Evolutionary conservation across 2,797 vertebrate species (phyloP).

Genomic region (Delichon dasypus): DNA sequence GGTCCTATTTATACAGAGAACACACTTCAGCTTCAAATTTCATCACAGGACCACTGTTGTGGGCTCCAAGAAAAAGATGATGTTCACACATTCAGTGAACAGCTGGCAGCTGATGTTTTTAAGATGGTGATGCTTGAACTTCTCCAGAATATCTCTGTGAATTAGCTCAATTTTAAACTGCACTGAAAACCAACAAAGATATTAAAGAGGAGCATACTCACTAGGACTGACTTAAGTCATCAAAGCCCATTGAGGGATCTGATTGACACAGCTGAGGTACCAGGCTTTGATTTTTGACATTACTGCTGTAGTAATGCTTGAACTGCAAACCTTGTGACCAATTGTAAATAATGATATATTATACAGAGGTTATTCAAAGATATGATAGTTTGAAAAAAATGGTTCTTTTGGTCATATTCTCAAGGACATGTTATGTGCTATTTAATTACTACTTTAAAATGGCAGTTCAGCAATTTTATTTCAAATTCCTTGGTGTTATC

Average conservation of each 20-base stretch:
- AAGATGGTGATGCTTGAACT: neutral
- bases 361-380: neutral
- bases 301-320: neutral
- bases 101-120: conserved; percentile 19
- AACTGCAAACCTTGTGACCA: neutral
- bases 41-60: neutral
- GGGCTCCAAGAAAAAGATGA: neutral
- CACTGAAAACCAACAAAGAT: neutral
- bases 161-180: neutral
- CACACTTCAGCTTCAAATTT: neutral
- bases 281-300: neutral
- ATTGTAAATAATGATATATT: neutral
- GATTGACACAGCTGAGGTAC: neutral
- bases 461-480: neutral
- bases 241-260: neutral
- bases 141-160: neutral
- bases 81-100: conserved; percentile 8
- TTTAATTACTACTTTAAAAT: neutral
- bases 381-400: neutral
- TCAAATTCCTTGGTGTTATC: neutral
- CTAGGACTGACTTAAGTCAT: neutral
- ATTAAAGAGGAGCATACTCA: neutral
- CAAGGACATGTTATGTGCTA: neutral
- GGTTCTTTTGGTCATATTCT: neutral
- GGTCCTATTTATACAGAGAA: neutral